These are phyloP conservation scores for Macaca mulatta DNA, from an alignment of 2,113 vertebrate species.

Conservation along the genomic window DNA sequence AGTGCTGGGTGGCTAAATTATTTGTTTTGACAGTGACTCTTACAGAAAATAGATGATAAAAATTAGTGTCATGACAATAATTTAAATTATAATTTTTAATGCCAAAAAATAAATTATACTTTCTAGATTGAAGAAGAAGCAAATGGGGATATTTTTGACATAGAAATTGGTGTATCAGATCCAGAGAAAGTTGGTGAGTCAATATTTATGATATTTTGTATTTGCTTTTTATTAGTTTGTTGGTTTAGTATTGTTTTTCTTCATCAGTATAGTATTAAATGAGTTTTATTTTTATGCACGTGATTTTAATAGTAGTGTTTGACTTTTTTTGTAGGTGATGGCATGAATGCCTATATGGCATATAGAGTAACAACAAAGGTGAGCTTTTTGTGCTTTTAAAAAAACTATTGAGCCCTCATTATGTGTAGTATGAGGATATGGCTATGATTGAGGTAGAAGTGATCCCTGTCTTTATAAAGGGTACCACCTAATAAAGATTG, in stretches of 20 bases:
- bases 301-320: conserved; percentile 52
- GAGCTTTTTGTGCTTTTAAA: conserved; percentile 49
- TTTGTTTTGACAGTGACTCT: background rate
- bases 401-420: background rate
- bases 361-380: conserved; percentile 98
- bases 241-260: background rate
- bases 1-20: background rate
- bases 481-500: background rate
- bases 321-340: conserved; percentile 89
- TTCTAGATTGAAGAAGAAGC: conserved; percentile 94
- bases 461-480: background rate
- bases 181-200: conserved; percentile 98
- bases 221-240: background rate
- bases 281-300: conserved; percentile 10
- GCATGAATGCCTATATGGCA: conserved; percentile 99
- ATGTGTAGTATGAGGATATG: background rate
- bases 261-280: conserved; percentile 38
- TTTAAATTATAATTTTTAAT: conserved; percentile 25
- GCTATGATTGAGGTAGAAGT: background rate
- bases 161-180: conserved; percentile 97
- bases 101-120: conserved; percentile 32
- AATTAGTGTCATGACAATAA: background rate
- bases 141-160: conserved; percentile 91
- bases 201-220: conserved; percentile 45
- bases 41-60: conserved; percentile 10